Conservation (phyloP, 2,113 vertebrate species). For the Percopsis transmontana region DNA sequence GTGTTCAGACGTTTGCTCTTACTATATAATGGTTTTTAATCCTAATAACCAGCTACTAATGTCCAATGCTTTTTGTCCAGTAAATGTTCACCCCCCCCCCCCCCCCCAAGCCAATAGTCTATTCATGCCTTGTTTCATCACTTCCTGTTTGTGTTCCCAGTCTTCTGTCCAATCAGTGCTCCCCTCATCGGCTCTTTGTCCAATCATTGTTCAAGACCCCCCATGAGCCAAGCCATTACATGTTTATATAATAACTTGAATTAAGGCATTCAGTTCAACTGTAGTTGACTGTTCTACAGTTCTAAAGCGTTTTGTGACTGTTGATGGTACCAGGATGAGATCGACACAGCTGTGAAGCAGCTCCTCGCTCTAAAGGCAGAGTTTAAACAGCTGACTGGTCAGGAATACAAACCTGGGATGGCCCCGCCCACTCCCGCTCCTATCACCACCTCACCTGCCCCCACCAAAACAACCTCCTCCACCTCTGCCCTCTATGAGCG, state of each 20-base stretch:
- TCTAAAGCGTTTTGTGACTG: slow-evolving; percentile 22
- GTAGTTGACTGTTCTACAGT: not conserved
- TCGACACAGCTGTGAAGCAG: slow-evolving; percentile 82
- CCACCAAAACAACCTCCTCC: not conserved
- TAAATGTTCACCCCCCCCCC: no score
- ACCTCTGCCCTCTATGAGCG: slow-evolving; percentile 67
- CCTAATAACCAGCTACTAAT: not conserved
- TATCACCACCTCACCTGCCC: slow-evolving; percentile 30
- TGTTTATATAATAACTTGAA: not conserved
- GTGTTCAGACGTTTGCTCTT: no score
- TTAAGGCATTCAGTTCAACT: not conserved
- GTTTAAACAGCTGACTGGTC: slow-evolving; percentile 83
- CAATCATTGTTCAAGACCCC: not conserved
- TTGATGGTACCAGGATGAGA: slow-evolving; percentile 75
- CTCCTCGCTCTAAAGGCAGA: slow-evolving; percentile 83
- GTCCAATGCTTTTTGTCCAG: not conserved
- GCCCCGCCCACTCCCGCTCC: slow-evolving; percentile 46
- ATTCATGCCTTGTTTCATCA: not conserved
- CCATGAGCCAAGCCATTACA: slow-evolving; percentile 34
- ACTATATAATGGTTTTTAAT: no score
- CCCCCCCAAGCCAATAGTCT: no score
- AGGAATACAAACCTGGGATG: slow-evolving; percentile 84
- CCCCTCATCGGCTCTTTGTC: not conserved
- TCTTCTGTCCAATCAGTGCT: not conserved
- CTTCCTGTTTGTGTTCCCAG: not conserved